Percentiles rank a stretch among this genome's conserved stretches.
phyloP scores from a whole-genome alignment of 2,797 vertebrate species.

The Syndactyla subalaris region DNA sequence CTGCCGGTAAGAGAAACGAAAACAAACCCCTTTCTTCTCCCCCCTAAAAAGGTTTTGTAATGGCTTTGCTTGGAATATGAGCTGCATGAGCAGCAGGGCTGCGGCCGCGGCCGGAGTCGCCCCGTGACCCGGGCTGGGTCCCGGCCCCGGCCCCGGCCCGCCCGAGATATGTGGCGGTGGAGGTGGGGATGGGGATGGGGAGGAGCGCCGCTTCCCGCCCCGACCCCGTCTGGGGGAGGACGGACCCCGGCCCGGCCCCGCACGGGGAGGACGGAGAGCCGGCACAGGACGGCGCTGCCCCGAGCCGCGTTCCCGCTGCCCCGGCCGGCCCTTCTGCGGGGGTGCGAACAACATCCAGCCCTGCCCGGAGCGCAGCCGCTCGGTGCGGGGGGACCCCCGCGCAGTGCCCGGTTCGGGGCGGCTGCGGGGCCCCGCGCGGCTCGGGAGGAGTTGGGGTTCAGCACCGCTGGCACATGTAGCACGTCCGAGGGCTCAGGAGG shows the following conservation, averaged over 20 bases:
- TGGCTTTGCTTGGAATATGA: background rate
- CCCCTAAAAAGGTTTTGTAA: background rate
- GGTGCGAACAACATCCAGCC: rapidly evolving
- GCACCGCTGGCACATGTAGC: background rate
- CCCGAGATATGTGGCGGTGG: background rate
- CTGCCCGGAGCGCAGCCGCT: background rate
- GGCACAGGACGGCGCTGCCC: background rate
- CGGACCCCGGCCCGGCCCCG: background rate
- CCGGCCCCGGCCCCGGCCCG: background rate
- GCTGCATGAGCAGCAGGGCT: background rate
- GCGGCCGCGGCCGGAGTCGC: background rate
- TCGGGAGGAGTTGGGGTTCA: background rate
- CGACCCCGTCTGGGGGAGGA: background rate
- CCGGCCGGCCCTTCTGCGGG: background rate
- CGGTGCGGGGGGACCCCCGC: rapidly evolving
- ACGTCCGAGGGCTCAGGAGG: background rate
- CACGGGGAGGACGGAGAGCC: background rate
- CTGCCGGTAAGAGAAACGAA: background rate
- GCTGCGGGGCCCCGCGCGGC: background rate
- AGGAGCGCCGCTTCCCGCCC: background rate
- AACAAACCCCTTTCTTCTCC: background rate
- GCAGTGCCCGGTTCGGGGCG: background rate
- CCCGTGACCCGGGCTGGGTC: background rate
- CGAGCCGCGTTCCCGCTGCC: background rate
- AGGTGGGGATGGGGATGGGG: background rate